Evolutionary conservation across 2,888 invertebrate genomes (phyloP).

Genomic region (Copidosoma aretas): DNA sequence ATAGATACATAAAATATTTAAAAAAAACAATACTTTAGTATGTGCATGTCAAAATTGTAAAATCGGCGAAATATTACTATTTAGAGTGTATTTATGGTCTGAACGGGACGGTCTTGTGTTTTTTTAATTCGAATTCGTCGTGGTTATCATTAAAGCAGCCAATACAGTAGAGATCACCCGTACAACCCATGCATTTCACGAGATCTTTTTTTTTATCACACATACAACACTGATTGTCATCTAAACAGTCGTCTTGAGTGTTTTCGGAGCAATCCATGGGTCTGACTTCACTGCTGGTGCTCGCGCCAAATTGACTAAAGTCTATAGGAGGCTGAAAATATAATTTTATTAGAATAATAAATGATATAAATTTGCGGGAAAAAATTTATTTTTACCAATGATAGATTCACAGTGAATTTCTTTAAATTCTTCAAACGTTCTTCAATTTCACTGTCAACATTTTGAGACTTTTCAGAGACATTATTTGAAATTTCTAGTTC

Average conservation of each 20-base stretch:
- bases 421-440: slow-evolving; percentile 61
- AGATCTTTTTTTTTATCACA: slow-evolving; percentile 46
- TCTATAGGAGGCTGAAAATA: neutral
- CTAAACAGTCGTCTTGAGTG: slow-evolving; percentile 14
- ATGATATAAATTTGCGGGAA: neutral
- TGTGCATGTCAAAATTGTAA: no score
- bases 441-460: slow-evolving; percentile 61
- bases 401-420: slow-evolving; percentile 53
- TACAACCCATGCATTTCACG: slow-evolving; percentile 78
- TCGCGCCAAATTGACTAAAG: slow-evolving; percentile 1
- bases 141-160: slow-evolving; percentile 77
- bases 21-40: no score
- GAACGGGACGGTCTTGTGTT: slow-evolving; percentile 49
- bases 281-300: neutral
- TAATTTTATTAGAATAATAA: neutral
- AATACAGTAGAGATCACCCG: slow-evolving; percentile 80
- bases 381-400: neutral
- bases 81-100: slow-evolving; percentile 23
- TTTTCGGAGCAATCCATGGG: slow-evolving; percentile 12
- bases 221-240: slow-evolving; percentile 15
- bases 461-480: neutral
- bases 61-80: no score
- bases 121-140: slow-evolving; percentile 66
- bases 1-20: no score
- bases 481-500: slow-evolving; percentile 58